phyloP scores from a whole-genome alignment of 2,888 invertebrate genomes.

The Drosophila hamatofila region DNA sequence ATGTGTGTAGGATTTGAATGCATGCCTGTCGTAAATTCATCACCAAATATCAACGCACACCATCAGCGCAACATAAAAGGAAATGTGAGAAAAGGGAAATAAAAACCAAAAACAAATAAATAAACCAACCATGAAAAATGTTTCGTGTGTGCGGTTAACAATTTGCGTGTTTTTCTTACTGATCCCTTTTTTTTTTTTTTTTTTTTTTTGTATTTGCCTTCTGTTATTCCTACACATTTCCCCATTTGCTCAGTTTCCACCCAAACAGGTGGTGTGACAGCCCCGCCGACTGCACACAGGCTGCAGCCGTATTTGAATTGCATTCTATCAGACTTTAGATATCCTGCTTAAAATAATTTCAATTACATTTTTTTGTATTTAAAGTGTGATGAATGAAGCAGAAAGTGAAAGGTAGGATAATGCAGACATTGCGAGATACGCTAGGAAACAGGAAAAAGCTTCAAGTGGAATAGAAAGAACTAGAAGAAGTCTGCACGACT shows the following conservation, averaged over 20 bases:
- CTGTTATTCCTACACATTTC: not conserved
- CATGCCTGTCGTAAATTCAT: conserved; percentile 66
- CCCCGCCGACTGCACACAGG: too few species aligned
- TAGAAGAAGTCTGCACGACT: not conserved
- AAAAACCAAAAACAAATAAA: conserved; percentile 53
- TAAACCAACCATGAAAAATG: conserved; percentile 60
- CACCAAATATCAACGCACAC: conserved; percentile 65
- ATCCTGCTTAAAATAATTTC: conserved; percentile 47
- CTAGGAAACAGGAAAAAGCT: not conserved
- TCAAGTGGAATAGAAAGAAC: not conserved
- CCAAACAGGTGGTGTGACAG: conserved; percentile 24
- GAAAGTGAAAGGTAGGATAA: not conserved
- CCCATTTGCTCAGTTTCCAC: conserved; percentile 8
- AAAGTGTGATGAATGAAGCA: not conserved
- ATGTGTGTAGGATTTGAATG: conserved; percentile 31
- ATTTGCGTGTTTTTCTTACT: conserved; percentile 60
- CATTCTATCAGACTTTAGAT: conserved; percentile 27
- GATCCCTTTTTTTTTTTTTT: conserved; percentile 32
- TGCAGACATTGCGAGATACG: not conserved
- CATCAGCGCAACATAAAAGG: conserved; percentile 41
- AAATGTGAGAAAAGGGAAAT: conserved; percentile 15
- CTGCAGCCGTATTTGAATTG: not conserved
- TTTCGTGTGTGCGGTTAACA: conserved; percentile 60
- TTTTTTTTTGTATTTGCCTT: not conserved
- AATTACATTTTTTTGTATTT: conserved; percentile 23